Base-by-base conservation (phyloP, 2,113 vertebrate species). In the Chamaea fasciata region DNA sequence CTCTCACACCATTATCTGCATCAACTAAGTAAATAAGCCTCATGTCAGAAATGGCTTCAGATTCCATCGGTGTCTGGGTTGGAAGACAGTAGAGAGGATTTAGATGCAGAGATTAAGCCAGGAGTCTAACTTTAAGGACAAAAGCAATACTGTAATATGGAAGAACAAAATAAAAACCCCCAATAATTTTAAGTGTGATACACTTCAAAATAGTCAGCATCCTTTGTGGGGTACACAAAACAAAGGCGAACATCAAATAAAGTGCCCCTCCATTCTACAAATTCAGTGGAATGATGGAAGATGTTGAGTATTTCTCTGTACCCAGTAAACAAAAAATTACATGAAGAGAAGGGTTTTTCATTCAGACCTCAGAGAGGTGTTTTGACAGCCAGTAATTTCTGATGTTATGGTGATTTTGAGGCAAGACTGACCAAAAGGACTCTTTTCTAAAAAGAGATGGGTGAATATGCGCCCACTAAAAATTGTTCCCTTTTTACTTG, bases 1-100 rank as follows among this genome's bases (percentile, higher is more conserved):
- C 77, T 92, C 89, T 94, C 91, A 46, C 79, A 47, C 57, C n/a
- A 70, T 90, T 94, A 92, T 92, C 71, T 89, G 76, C 60, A 81
- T 68, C 65, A 89, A 71, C 93, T 82, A 81, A 81, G 44, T 57
- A 94, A 94, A 96, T 89, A 92, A 92, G 47, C 68, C 68, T 86
- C 31, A 47, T 57, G 49, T 78, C 85, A 96, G 79, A 90, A 94
- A 90, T 68, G 0, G 78, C 90, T 86, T 92, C n/a, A 88, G 85
- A 95, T 83, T 88, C 90, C 39, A 83, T 77, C 1, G 7, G 28
- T 87, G 92, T 93, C 88, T 96, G 85, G 64, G 68, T 6, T 86
- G 68, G 56, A 96, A 93, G 83, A 67, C 20, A 83, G 78, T 11
- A 70, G 52, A 81, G 85, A 92, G 76, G 56, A 60, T 88, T 91